Conservation (phyloP, 2,888 invertebrate genomes). For the Drosophila cyrtoloma region DNA sequence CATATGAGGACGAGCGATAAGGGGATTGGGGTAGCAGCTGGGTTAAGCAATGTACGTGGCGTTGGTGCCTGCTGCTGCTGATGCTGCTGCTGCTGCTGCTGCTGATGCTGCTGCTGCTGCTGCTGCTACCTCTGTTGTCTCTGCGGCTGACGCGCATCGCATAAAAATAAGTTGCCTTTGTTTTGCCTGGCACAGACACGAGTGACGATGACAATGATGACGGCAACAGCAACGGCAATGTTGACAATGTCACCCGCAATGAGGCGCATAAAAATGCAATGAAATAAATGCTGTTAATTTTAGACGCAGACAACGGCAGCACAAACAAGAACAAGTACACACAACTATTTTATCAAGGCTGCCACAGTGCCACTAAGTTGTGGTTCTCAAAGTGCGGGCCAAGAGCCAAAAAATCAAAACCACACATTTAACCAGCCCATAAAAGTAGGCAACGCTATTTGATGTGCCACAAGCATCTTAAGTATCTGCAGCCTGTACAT, state of each 20-base stretch:
- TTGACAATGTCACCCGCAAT: slow-evolving; percentile 44
- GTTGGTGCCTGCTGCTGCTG: slow-evolving; percentile 5
- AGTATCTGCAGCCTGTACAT: not conserved
- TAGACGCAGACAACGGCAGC: slow-evolving; percentile 55
- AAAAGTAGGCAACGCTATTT: slow-evolving; percentile 45
- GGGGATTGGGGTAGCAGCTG: not conserved
- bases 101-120: not conserved
- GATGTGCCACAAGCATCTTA: not conserved
- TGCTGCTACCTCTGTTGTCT: slow-evolving; percentile 11
- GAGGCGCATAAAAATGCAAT: slow-evolving; percentile 69
- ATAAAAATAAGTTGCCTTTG: slow-evolving; percentile 80
- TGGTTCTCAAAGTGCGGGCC: slow-evolving; percentile 38
- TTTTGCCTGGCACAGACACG: slow-evolving; percentile 48
- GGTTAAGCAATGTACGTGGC: not conserved
- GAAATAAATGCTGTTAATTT: slow-evolving; percentile 80
- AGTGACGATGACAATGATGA: slow-evolving; percentile 30
- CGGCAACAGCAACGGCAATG: not conserved
- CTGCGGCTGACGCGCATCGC: slow-evolving; percentile 71
- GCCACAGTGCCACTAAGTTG: slow-evolving; percentile 26
- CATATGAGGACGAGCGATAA: slow-evolving; percentile 29
- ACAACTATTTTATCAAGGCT: slow-evolving; percentile 38
- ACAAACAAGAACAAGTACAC: slow-evolving; percentile 1
- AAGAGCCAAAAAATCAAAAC: slow-evolving; percentile 46
- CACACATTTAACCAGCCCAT: slow-evolving; percentile 18
- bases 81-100: too few relatives aligned